Evolutionary conservation across 2,888 invertebrate species (phyloP).

Genomic region (Mimumesa dahlbomi): DNA sequence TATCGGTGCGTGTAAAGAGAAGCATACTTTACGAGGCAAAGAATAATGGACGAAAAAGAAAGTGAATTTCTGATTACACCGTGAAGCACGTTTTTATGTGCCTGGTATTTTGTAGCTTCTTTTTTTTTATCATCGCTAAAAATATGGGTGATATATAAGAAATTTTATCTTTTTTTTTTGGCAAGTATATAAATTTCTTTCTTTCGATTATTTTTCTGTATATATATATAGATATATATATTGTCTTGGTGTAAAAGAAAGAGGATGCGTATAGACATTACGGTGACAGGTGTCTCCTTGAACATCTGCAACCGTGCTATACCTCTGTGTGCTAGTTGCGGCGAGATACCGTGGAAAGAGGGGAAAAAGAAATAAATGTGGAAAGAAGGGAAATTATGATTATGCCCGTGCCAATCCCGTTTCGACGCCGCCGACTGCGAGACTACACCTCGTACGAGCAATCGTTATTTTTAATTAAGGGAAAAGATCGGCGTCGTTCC

Average conservation of each 20-base stretch:
- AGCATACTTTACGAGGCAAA: slow-evolving; percentile 12
- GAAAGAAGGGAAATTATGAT: slow-evolving; percentile 63
- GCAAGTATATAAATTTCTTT: background rate
- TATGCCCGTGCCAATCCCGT: slow-evolving; percentile 58
- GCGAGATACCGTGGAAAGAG: slow-evolving; percentile 38
- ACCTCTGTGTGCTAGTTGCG: slow-evolving; percentile 38
- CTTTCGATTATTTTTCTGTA: no score
- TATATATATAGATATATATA: no score
- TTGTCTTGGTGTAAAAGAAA: slow-evolving; percentile 10
- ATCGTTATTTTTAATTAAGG: slow-evolving; percentile 74
- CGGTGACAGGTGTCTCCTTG: slow-evolving; percentile 59
- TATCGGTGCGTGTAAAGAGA: slow-evolving; percentile 7
- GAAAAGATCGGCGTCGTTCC: slow-evolving; percentile 59
- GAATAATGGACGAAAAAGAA: slow-evolving; percentile 1
- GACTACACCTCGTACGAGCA: slow-evolving; percentile 49
- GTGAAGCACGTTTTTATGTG: no score
- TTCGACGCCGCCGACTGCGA: slow-evolving; percentile 43
- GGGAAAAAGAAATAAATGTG: slow-evolving; percentile 27
- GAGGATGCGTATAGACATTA: no score
- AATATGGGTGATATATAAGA: no score
- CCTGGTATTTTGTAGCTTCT: no score
- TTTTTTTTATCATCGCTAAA: no score
- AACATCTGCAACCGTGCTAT: slow-evolving; percentile 33
- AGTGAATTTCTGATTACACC: slow-evolving; percentile 14
- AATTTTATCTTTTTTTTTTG: no score